These are phyloP conservation scores for Choloepus hoffmanni DNA, from an alignment of 2,113 vertebrate genomes.

Conservation along the genomic window DNA sequence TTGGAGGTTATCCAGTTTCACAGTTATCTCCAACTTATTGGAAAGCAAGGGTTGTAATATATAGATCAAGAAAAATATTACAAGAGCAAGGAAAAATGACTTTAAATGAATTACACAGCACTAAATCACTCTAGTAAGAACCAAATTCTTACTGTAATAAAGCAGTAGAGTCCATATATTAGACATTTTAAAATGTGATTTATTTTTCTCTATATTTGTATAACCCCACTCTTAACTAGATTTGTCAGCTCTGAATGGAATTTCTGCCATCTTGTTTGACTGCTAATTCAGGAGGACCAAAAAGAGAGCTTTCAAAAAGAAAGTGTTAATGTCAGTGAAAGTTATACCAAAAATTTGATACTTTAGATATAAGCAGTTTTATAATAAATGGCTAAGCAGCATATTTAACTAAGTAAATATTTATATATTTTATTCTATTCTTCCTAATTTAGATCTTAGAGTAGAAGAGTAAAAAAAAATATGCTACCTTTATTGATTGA, in stretches of 20 bases:
- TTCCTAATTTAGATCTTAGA: background rate
- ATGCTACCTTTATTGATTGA: background rate
- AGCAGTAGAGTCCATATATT: background rate
- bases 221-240: background rate
- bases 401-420: constrained; percentile 11
- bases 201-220: background rate
- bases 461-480: background rate
- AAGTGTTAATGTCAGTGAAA: background rate
- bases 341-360: background rate
- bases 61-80: constrained; percentile 26
- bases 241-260: background rate
- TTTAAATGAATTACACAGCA: background rate
- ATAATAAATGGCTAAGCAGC: background rate
- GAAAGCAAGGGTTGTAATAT: background rate
- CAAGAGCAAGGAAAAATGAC: background rate
- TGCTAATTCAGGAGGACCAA: background rate
- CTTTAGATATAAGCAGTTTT: background rate
- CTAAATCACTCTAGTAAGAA: background rate
- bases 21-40: background rate
- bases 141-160: constrained; percentile 10
- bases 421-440: background rate
- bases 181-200: background rate
- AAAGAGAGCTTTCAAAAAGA: background rate
- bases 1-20: background rate
- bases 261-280: background rate